Evolutionary conservation across 2,113 vertebrate species (phyloP).

Genomic region (Galemys pyrenaicus): DNA sequence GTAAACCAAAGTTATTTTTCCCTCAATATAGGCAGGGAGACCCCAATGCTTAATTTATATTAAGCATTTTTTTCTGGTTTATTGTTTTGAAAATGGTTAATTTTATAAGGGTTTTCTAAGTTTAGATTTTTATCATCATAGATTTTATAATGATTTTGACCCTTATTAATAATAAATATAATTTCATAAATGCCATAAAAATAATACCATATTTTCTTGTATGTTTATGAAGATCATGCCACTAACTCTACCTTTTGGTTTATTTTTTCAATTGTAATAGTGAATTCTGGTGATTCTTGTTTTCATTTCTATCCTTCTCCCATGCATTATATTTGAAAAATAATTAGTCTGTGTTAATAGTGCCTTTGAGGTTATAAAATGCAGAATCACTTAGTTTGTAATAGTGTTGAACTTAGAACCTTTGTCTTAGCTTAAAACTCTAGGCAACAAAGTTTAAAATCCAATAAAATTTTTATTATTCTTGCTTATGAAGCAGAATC

Average conservation of each 20-base stretch:
- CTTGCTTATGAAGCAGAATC: slow-evolving; percentile 45
- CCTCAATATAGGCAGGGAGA: background rate
- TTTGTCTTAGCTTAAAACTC: slow-evolving; percentile 24
- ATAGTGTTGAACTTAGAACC: slow-evolving; percentile 10
- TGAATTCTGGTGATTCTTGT: slow-evolving; percentile 30
- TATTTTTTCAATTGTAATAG: slow-evolving; percentile 1
- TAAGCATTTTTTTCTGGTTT: slow-evolving; percentile 25
- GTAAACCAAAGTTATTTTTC: slow-evolving; percentile 21
- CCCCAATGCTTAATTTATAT: background rate
- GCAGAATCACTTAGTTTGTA: slow-evolving; percentile 4
- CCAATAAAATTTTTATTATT: slow-evolving; percentile 9
- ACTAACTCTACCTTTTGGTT: background rate
- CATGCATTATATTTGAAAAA: slow-evolving; percentile 15
- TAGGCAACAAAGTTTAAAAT: slow-evolving; percentile 51
- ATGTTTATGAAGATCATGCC: slow-evolving; percentile 12
- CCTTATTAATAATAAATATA: background rate
- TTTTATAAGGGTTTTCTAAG: slow-evolving; percentile 38
- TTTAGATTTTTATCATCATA: slow-evolving; percentile 13
- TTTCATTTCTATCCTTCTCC: background rate
- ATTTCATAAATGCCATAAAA: slow-evolving; percentile 48
- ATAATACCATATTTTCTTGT: slow-evolving; percentile 6
- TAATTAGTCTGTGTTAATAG: slow-evolving; percentile 5
- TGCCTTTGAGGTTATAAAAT: slow-evolving; percentile 25
- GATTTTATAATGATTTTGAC: background rate
- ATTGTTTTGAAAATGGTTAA: slow-evolving; percentile 52